phyloP scores from a whole-genome alignment of 1,140 invertebrate genomes.

The Heliconius melpomene region DNA sequence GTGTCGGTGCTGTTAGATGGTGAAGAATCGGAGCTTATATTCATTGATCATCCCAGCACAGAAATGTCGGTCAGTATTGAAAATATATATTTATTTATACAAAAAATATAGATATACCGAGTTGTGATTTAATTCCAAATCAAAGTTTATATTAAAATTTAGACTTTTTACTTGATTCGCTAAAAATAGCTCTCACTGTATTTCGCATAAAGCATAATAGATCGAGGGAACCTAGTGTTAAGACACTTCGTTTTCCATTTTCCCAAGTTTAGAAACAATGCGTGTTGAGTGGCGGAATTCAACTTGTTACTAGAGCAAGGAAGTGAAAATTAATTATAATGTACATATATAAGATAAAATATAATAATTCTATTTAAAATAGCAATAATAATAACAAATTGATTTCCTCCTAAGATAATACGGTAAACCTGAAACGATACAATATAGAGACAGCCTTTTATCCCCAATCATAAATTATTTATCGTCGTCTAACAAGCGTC shows the following conservation, averaged over 20 bases:
- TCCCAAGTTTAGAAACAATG: too few species aligned
- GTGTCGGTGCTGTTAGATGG: conserved; percentile 95
- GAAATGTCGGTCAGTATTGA: conserved; percentile 90
- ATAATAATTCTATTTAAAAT: not conserved
- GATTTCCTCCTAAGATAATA: not conserved
- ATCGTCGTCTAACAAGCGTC: conserved; percentile 19
- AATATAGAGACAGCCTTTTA: conserved; percentile 21
- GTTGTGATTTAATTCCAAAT: too few species aligned
- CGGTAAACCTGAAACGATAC: conserved; percentile 17
- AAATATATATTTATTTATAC: not conserved
- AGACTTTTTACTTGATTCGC: too few species aligned
- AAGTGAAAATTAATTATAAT: not conserved
- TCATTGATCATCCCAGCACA: conserved; percentile 92
- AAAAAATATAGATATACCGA: too few species aligned
- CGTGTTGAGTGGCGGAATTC: too few species aligned
- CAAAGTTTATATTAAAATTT: too few species aligned
- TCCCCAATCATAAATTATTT: conserved; percentile 16
- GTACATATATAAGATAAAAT: too few species aligned
- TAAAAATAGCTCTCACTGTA: not conserved
- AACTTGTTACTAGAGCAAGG: too few species aligned
- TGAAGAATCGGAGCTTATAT: conserved; percentile 94
- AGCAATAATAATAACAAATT: not conserved
- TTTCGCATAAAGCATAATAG: not conserved
- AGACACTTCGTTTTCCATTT: not conserved
- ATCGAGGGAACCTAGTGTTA: not conserved